A percentile compares a stretch with the other conserved stretches of the same genome.
These are phyloP conservation scores for Papilio gigon DNA, from an alignment of 2,888 invertebrate species.

Conservation along the genomic window DNA sequence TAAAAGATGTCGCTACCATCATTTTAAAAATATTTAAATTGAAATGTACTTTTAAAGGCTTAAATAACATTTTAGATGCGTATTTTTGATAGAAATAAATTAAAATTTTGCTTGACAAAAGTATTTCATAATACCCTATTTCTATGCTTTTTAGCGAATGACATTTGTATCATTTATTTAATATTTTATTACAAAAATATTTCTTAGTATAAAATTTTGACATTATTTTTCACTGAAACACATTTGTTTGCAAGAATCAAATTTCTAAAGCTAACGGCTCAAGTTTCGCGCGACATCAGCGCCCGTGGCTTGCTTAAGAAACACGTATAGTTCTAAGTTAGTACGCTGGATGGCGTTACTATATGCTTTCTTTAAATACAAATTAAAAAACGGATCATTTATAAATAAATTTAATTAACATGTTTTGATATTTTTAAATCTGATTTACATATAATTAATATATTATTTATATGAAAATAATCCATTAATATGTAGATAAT, in stretches of 20 bases:
- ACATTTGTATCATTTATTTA: not conserved
- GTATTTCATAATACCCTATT: not conserved
- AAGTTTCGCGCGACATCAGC: slow-evolving; percentile 48
- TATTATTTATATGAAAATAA: no score
- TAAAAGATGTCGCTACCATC: slow-evolving; percentile 70
- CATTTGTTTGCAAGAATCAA: not conserved
- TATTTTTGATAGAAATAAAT: no score
- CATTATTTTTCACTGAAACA: not conserved
- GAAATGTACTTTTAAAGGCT: not conserved
- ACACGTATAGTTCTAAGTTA: slow-evolving; percentile 51
- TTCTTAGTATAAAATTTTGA: not conserved
- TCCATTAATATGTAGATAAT: no score
- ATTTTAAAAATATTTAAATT: not conserved
- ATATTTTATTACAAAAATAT: no score
- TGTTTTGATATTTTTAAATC: no score
- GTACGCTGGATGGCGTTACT: slow-evolving; percentile 42
- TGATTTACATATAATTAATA: no score
- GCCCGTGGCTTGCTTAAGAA: slow-evolving; percentile 50
- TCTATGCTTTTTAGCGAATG: not conserved
- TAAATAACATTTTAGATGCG: not conserved
- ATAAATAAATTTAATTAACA: no score
- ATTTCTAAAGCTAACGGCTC: not conserved
- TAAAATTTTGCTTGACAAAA: not conserved
- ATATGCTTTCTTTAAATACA: not conserved
- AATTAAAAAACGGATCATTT: no score